phyloP scores from a whole-genome alignment of 1,140 invertebrate species.

The Probaryconus sp. region DNA sequence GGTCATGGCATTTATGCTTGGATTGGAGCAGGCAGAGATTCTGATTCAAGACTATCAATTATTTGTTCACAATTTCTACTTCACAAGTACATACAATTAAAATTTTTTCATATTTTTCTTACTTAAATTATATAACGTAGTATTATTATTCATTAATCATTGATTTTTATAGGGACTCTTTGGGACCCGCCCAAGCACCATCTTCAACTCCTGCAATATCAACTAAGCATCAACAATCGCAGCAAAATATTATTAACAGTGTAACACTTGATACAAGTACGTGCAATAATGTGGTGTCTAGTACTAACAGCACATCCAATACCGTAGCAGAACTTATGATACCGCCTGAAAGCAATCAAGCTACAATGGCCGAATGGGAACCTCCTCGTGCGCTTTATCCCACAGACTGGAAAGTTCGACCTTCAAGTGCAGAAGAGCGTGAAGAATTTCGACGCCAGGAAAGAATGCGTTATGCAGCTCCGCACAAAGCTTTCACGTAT shows the following conservation, averaged over 20 bases:
- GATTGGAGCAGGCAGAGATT: slow-evolving; percentile 96
- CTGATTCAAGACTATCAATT: slow-evolving; percentile 86
- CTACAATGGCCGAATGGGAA: slow-evolving; percentile 72
- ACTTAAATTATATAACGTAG: neutral
- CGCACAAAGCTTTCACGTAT: slow-evolving; percentile 92
- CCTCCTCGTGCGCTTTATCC: slow-evolving; percentile 83
- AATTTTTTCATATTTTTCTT: too few relatives aligned
- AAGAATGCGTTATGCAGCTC: slow-evolving; percentile 86
- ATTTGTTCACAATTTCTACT: slow-evolving; percentile 81
- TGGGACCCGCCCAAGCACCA: slow-evolving; percentile 60
- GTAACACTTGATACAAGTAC: slow-evolving; percentile 23
- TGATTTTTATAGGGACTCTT: slow-evolving; percentile 63
- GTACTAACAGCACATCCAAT: slow-evolving; percentile 55
- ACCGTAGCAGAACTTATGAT: slow-evolving; percentile 62
- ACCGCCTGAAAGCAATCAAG: slow-evolving; percentile 60
- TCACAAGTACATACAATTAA: slow-evolving; percentile 64
- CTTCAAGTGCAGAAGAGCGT: slow-evolving; percentile 88
- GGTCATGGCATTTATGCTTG: slow-evolving; percentile 87
- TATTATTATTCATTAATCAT: slow-evolving; percentile 7
- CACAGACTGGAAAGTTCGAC: slow-evolving; percentile 88
- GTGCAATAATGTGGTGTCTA: slow-evolving; percentile 33
- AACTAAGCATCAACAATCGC: slow-evolving; percentile 59
- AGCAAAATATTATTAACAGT: slow-evolving; percentile 43
- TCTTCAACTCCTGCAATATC: slow-evolving; percentile 18
- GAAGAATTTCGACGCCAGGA: slow-evolving; percentile 88